Conservation (phyloP, 1,140 invertebrate genomes). For the Copidosoma floridanum region DNA sequence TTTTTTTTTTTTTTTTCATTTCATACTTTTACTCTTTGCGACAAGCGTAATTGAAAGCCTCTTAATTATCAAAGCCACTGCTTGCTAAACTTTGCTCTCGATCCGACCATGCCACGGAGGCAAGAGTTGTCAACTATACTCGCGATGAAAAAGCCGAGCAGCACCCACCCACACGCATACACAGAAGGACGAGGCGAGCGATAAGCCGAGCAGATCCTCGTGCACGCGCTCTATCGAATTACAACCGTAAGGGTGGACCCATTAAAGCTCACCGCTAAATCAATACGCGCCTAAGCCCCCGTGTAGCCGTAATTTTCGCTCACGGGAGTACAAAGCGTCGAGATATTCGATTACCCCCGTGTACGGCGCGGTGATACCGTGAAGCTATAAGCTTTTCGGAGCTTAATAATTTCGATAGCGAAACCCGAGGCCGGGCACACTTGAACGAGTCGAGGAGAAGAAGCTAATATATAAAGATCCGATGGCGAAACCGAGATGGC, state of each 20-base stretch:
- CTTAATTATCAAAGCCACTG: conserved; percentile 19
- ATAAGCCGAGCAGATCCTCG: too few relatives aligned
- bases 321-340: background rate
- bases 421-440: background rate
- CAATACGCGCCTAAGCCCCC: background rate
- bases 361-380: too few relatives aligned
- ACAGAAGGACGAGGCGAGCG: too few relatives aligned
- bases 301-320: background rate
- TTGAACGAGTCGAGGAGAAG: too few relatives aligned
- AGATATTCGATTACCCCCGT: conserved; percentile 19
- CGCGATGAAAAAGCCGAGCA: too few relatives aligned
- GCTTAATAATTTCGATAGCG: conserved; percentile 13
- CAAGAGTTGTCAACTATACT: too few relatives aligned
- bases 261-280: conserved; percentile 18
- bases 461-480: too few relatives aligned
- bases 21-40: background rate
- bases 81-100: background rate
- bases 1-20: too few relatives aligned
- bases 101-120: too few relatives aligned
- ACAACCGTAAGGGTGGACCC: conserved; percentile 7
- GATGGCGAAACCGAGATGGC: too few relatives aligned
- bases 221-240: conserved; percentile 12
- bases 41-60: conserved; percentile 24
- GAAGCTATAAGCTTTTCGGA: too few relatives aligned
- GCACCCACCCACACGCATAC: too few relatives aligned